Conservation (phyloP, 2,113 vertebrate species). For the Heterotis niloticus region DNA sequence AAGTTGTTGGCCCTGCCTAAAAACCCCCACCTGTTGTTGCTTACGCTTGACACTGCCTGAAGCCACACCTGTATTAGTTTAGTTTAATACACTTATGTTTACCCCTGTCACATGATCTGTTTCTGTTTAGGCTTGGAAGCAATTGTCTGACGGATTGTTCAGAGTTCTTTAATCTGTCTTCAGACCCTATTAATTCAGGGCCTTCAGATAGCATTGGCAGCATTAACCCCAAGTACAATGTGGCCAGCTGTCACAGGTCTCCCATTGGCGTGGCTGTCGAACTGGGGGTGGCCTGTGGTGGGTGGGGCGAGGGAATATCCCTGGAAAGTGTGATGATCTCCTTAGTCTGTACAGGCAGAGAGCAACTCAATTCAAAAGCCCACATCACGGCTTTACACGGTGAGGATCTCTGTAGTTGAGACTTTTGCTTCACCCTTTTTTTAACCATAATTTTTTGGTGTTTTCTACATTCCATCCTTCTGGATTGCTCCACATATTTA, state of each 20-base stretch:
- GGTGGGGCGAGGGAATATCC: constrained; percentile 49
- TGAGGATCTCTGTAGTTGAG: constrained; percentile 29
- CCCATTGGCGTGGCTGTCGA: constrained; percentile 61
- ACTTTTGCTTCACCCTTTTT: background rate
- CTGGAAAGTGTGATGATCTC: constrained; percentile 64
- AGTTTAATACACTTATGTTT: constrained; percentile 3
- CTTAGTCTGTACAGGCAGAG: constrained; percentile 58
- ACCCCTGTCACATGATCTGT: background rate
- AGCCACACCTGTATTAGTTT: background rate
- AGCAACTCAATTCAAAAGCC: constrained; percentile 33
- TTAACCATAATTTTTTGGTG: background rate
- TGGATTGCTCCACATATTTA: constrained; percentile 45
- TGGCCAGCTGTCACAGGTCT: constrained; percentile 65
- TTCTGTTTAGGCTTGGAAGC: constrained; percentile 1
- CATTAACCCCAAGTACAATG: constrained; percentile 68
- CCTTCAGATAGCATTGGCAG: constrained; percentile 82
- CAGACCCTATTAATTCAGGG: constrained; percentile 75
- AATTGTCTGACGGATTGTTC: constrained; percentile 67
- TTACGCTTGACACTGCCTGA: background rate
- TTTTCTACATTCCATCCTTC: constrained; percentile 21
- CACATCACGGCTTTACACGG: constrained; percentile 29
- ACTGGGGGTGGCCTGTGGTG: constrained; percentile 58
- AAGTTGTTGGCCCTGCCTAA: too few species aligned
- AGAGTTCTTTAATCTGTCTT: constrained; percentile 75
- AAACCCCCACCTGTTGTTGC: background rate